phyloP scores from a whole-genome alignment of 2,888 invertebrate genomes.

The Drosophila ochracea region DNA sequence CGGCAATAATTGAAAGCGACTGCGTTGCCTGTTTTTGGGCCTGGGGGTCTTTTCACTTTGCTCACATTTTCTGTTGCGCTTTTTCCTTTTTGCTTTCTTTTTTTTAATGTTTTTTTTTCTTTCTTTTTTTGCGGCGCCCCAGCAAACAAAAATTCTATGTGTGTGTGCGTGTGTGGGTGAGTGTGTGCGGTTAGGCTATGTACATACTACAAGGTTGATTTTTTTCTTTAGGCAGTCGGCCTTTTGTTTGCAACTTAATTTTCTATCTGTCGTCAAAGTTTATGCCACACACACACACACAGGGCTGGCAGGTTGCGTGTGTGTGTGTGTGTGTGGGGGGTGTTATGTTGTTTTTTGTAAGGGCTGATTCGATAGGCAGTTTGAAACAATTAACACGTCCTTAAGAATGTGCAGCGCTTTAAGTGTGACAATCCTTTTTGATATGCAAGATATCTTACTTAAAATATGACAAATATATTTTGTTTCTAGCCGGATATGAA shows the following conservation, averaged over 20 bases:
- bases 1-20: slow-evolving; percentile 80
- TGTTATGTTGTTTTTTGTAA: slow-evolving; percentile 2
- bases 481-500: not conserved
- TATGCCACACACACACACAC: slow-evolving; percentile 31
- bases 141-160: slow-evolving; percentile 28
- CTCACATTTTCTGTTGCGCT: slow-evolving; percentile 51
- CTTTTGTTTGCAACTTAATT: slow-evolving; percentile 79
- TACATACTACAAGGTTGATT: slow-evolving; percentile 39
- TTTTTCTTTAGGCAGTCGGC: slow-evolving; percentile 49
- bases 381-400: slow-evolving; percentile 40
- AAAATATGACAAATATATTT: not conserved
- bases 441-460: not conserved
- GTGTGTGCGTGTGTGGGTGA: not conserved
- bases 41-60: slow-evolving; percentile 53
- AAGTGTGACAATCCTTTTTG: not conserved
- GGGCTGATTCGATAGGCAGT: slow-evolving; percentile 25
- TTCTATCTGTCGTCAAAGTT: slow-evolving; percentile 78
- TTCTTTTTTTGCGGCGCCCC: slow-evolving; percentile 17
- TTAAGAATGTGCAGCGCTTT: slow-evolving; percentile 6
- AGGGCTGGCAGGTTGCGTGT: slow-evolving; percentile 9
- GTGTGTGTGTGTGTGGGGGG: not conserved
- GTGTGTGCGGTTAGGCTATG: slow-evolving; percentile 42
- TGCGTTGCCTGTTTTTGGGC: slow-evolving; percentile 53
- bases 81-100: slow-evolving; percentile 35
- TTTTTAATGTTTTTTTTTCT: slow-evolving; percentile 1